A percentile compares a stretch with the other conserved stretches of the same genome.
phyloP scores from a whole-genome alignment of 2,113 vertebrate species.

The Ranitomeya variabilis region DNA sequence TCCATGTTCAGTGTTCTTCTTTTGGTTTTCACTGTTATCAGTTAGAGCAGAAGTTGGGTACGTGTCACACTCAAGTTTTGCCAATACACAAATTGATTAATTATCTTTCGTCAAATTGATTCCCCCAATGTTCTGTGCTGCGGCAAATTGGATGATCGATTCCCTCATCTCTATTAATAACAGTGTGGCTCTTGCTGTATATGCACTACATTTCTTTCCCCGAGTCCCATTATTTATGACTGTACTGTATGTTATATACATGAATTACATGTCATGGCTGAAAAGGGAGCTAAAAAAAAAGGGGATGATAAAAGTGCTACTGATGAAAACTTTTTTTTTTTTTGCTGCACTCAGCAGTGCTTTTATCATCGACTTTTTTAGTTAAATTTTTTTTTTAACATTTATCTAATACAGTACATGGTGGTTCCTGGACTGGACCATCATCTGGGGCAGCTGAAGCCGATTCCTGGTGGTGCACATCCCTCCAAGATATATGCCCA shows the following conservation, averaged over 20 bases:
- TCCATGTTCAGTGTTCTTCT: too few relatives aligned
- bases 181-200: not conserved
- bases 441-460: too few relatives aligned
- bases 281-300: not conserved
- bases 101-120: not conserved
- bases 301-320: too few relatives aligned
- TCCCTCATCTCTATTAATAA: not conserved
- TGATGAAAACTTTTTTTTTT: too few relatives aligned
- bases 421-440: too few relatives aligned
- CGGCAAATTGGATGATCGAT: not conserved
- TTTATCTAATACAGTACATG: too few relatives aligned
- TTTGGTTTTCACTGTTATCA: not conserved
- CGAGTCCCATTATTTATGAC: not conserved
- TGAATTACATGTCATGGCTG: not conserved
- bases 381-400: too few relatives aligned
- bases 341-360: too few relatives aligned
- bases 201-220: not conserved
- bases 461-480: too few relatives aligned
- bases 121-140: not conserved
- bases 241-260: not conserved
- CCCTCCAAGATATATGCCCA: too few relatives aligned
- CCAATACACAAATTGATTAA: not conserved
- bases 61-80: not conserved
- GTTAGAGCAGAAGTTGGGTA: not conserved
- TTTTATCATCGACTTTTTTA: too few relatives aligned